Percentiles rank a stretch among this genome's conserved stretches.
These are phyloP conservation scores for Rallus limicola DNA, from an alignment of 2,113 vertebrate genomes.

Conservation along the genomic window DNA sequence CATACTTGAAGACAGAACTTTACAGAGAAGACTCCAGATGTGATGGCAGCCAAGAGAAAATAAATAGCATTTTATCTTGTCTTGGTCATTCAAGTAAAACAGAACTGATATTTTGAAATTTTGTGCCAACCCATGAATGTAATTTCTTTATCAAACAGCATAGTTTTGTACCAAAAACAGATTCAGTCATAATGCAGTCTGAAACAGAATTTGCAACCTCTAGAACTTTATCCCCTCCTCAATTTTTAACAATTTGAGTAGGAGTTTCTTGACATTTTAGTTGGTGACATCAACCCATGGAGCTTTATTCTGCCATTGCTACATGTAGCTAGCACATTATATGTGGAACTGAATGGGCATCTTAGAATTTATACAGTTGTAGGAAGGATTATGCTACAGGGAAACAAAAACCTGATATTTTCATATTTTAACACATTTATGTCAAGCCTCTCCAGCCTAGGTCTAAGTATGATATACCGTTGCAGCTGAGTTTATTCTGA, in stretches of 20 bases:
- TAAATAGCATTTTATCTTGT: constrained; percentile 3
- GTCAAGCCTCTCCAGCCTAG: neutral
- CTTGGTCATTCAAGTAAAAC: neutral
- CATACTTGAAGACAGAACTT: neutral
- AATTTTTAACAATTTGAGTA: neutral
- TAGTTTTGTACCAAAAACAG: neutral
- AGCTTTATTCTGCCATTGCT: neutral
- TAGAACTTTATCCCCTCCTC: neutral
- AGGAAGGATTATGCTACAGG: neutral
- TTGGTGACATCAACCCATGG: neutral
- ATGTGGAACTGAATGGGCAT: neutral
- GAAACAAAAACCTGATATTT: neutral
- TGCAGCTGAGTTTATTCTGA: neutral
- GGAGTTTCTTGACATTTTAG: neutral
- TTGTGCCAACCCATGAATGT: neutral
- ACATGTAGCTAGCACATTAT: neutral
- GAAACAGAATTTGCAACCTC: neutral
- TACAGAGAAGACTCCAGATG: neutral
- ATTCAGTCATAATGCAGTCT: neutral
- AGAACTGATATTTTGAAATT: neutral
- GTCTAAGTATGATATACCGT: neutral
- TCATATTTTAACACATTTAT: neutral
- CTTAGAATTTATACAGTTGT: neutral
- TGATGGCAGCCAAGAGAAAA: neutral
- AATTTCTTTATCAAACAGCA: neutral